phyloP scores from a whole-genome alignment of 2,888 invertebrate genomes.

The Acrobasis suavella region DNA sequence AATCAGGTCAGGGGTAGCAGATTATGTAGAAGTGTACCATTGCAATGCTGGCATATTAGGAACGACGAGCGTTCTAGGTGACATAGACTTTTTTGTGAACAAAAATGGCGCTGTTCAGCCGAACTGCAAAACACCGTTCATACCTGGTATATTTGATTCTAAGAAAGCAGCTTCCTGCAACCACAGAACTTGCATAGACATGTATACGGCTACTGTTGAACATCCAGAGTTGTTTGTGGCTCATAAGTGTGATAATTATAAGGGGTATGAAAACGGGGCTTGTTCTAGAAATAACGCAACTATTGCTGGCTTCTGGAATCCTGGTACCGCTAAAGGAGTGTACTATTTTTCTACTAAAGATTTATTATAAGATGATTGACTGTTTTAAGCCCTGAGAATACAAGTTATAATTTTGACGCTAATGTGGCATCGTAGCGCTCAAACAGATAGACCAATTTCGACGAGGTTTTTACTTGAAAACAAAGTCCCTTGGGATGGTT shows the following conservation, averaged over 20 bases:
- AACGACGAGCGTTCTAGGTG: constrained; percentile 74
- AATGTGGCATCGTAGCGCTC: too few relatives aligned
- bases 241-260: constrained; percentile 62
- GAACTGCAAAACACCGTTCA: constrained; percentile 67
- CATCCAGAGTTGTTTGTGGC: constrained; percentile 58
- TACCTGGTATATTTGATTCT: constrained; percentile 64
- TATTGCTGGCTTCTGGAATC: constrained; percentile 66
- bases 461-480: too few relatives aligned
- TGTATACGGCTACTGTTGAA: constrained; percentile 64
- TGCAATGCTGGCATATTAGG: constrained; percentile 82
- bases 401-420: too few relatives aligned
- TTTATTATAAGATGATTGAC: background rate
- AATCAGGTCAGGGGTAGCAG: constrained; percentile 79
- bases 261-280: constrained; percentile 51
- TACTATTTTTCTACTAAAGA: constrained; percentile 64
- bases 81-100: constrained; percentile 83
- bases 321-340: constrained; percentile 64
- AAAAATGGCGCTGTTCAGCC: constrained; percentile 82
- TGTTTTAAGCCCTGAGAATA: too few relatives aligned
- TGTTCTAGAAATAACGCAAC: constrained; percentile 55
- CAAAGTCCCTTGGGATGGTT: too few relatives aligned
- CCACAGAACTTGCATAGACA: constrained; percentile 63
- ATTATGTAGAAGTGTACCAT: constrained; percentile 83
- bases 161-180: constrained; percentile 68
- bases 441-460: too few relatives aligned